Evolutionary conservation across 2,888 invertebrate genomes (phyloP).

Genomic region (Aspidiotus rigidus): DNA sequence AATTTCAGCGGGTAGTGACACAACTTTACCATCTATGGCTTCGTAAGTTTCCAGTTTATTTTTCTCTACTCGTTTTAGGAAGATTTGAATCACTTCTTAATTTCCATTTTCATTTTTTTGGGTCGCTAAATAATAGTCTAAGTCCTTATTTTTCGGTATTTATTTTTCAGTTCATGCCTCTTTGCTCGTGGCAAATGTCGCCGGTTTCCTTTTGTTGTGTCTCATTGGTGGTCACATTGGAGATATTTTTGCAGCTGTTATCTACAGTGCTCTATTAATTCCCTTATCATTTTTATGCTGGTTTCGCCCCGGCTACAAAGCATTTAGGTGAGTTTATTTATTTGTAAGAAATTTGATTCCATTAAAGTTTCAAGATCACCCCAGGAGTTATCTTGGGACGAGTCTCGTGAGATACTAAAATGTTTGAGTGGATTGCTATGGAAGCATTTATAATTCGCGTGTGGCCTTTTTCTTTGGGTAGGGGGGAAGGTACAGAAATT

Average conservation of each 20-base stretch:
- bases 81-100: no score
- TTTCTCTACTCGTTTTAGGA: no score
- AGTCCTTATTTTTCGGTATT: constrained; percentile 8
- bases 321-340: constrained; percentile 58
- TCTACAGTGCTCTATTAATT: constrained; percentile 82
- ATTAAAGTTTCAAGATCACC: no score
- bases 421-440: constrained; percentile 7
- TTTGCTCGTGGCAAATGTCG: constrained; percentile 72
- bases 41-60: constrained; percentile 57
- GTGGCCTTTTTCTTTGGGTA: not conserved
- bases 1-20: constrained; percentile 93
- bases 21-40: constrained; percentile 94
- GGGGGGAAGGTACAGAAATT: no score
- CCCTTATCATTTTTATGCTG: constrained; percentile 98
- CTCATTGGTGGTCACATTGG: constrained; percentile 44
- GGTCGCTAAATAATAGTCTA: not conserved
- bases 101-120: no score
- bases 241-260: constrained; percentile 71
- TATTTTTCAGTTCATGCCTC: constrained; percentile 73
- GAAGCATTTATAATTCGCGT: not conserved
- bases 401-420: no score
- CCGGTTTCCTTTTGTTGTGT: constrained; percentile 69
- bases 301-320: constrained; percentile 99
- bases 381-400: no score
- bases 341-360: not conserved